Evolutionary conservation across 2,888 invertebrate genomes (phyloP), one percentile per base, ranked within the genome.

Genomic region (Sesia bembeciformis): DNA sequence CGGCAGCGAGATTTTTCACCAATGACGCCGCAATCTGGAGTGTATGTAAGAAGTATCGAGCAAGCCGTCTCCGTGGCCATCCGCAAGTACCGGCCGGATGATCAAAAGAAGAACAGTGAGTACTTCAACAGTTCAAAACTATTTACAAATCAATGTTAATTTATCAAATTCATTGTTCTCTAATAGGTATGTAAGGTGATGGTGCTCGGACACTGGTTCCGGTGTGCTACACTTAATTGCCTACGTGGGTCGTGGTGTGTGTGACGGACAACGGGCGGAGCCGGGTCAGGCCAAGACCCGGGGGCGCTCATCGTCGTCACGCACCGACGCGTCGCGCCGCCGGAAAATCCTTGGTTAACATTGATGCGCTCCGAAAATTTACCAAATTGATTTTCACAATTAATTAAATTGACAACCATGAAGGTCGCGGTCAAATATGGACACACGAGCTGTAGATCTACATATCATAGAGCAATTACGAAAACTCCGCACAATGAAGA

Each of bases 41-140:
- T 95, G 56, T 96, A 95, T 71, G 95, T 95, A 42, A 93, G 94
- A 55, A 95, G 95, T 77, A 93, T 96, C 65, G 95, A 96, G 78
- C 96, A 96, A 81, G 93, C 94, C 23, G 94, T 96, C 58, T 95
- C 95, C 54, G 94, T 96, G 8, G 94, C 93, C 68, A 95, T 96
- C 65, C 92, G 94, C 68, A 95, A 95, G 76, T 95, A 94, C 76
- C 90, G 91, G 64, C 91, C 81, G n/a, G 82, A 84, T 55, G 83
- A 93, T 67, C 84, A 90, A 3, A 90, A 90, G 62, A 88, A 81
- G 65, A 85, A 90, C 64, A 78, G 91, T 91, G 67, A 88, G 90
- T 84, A 64, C 40, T 52, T 51, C 23, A 23, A 23, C 23, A 23
- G 23, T 23, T 1, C 23, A 23, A 23, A 43, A 40, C 38, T 53